Base-by-base conservation (phyloP, 2,797 vertebrate species). In the Coregonus sp. region DNA sequence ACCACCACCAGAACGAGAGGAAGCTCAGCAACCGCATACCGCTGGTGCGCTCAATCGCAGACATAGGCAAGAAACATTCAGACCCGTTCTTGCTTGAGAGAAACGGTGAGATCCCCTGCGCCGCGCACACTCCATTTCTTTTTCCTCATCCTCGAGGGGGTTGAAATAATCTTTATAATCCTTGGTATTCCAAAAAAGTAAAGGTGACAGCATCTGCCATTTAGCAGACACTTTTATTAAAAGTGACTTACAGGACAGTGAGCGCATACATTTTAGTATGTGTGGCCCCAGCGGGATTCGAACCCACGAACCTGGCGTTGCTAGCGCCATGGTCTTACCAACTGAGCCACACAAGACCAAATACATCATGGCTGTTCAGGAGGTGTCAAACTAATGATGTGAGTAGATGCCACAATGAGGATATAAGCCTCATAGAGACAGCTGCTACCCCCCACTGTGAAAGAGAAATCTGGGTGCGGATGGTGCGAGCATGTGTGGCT, bases 51-150 rank as follows among this genome's bases (percentile, higher is more conserved):
- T 99, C 98, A 86, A 96, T 99, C 90, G 97, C 98, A 84, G 98
- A 99, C 91, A 99, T 99, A 97, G 98, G 98, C 97, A 99, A 99
- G 97, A 99, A 99, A 98, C 96, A 99, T 94, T 99, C 98, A 92
- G 98, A 99, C 88, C 96, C 97, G 91, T 94, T 97, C 93, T 96
- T 99, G 95, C 98, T 98, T 94, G 98, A 99, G 89, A 92, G 94
- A 95, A 98, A 98, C 88, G 98, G 97, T 99, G 96, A 98, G 97
- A 95, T 90, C 86, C 85, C 75, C 31, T 7, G 65, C 75, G 7
- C 56, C 40, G 11, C 20, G 16, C 56, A 86, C 88, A 89, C 91
- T 91, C 84, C 35, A 90, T 92, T 92, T 92, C 90, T 92, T 89
- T 89, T 90, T 90, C 85, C 75, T 81, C 71, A 70, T 76, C 20